Evolutionary conservation across 2,888 invertebrate species (phyloP), one percentile per base, ranked within the genome.

Genomic region (Rhamnusium bicolor): DNA sequence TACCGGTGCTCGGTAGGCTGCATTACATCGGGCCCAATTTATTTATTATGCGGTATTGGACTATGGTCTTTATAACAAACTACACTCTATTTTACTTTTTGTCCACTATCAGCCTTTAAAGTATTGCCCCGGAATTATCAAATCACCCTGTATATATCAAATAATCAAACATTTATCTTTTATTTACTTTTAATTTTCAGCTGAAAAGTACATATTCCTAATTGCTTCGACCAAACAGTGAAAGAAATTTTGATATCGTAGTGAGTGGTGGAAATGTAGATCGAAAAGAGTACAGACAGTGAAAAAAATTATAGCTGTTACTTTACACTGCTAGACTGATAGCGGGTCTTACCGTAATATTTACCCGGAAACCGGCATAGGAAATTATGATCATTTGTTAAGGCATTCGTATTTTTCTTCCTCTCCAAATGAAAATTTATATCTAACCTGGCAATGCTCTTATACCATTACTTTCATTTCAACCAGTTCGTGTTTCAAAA

Each of bases 331-430:
- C 29, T 32, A 58, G 58, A 58, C 58, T 58, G 58, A 58, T 58
- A 6, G 32, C 32, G 16, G 58, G n/a, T 16, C 58, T 27, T 58
- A 29, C 27, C 21, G 18, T n/a, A 7, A 51, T 49, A 47, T 32
- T 29, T 29, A 40, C 70, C 63, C 71, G 71, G 71, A 71, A 71
- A 46, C 62, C 56, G 24, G 62, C 62, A 76, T 71, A 76, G 76
- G 75, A 80, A 80, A 80, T 80, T 79, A 80, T 80, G 76, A 80
- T 75, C 79, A 78, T 80, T 80, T 80, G 79, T 78, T 79, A 79
- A 76, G 75, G 73, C 73, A 73, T 70, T 63, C 66, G 70, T 65
- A 73, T 80, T 77, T 79, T 74, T 74, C 72, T 78, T 73, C 69
- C 74, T 54, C 51, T 51, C 12, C 56, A 61, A 80, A 80, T 79